A percentile compares a stretch with the other conserved stretches of the same genome.
These are phyloP conservation scores for Acronicta leporina DNA, from an alignment of 2,888 invertebrate genomes.

Conservation along the genomic window DNA sequence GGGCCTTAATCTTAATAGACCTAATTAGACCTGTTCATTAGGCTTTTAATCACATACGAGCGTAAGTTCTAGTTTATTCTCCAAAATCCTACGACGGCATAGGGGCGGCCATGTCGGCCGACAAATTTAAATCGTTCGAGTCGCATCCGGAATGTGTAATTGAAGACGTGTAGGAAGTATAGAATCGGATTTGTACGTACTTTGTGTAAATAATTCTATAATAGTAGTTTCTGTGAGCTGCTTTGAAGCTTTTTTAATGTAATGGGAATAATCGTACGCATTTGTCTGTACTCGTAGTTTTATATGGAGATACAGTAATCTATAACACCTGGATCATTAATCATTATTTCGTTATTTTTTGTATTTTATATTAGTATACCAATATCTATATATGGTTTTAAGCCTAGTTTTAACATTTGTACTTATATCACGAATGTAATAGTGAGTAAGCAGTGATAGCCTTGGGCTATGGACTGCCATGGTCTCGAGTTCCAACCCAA, in stretches of 20 bases:
- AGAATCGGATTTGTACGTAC: slow-evolving; percentile 50
- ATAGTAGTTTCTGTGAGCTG: slow-evolving; percentile 21
- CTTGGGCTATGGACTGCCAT: too few relatives aligned
- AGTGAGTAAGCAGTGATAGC: too few relatives aligned
- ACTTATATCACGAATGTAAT: too few relatives aligned
- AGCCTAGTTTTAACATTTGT: too few relatives aligned
- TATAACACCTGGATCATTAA: too few relatives aligned
- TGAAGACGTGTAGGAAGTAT: slow-evolving; percentile 62
- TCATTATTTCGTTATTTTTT: too few relatives aligned
- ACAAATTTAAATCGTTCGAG: slow-evolving; percentile 65
- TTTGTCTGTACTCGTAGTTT: too few relatives aligned
- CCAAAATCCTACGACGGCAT: slow-evolving; percentile 25
- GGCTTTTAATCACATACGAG: not conserved
- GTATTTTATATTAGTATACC: too few relatives aligned
- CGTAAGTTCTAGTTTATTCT: slow-evolving; percentile 1
- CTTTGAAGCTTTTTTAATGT: slow-evolving; percentile 10
- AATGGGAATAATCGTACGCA: not conserved
- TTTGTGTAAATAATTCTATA: slow-evolving; percentile 50
- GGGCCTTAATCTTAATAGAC: too few relatives aligned
- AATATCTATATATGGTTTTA: too few relatives aligned
- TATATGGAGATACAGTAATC: too few relatives aligned
- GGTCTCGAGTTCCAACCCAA: too few relatives aligned
- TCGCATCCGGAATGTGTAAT: slow-evolving; percentile 67
- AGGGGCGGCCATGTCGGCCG: slow-evolving; percentile 39
- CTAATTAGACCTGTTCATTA: not conserved